Evolutionary conservation across 1,140 invertebrate species (phyloP).

Genomic region (Calephelis virginiensis): DNA sequence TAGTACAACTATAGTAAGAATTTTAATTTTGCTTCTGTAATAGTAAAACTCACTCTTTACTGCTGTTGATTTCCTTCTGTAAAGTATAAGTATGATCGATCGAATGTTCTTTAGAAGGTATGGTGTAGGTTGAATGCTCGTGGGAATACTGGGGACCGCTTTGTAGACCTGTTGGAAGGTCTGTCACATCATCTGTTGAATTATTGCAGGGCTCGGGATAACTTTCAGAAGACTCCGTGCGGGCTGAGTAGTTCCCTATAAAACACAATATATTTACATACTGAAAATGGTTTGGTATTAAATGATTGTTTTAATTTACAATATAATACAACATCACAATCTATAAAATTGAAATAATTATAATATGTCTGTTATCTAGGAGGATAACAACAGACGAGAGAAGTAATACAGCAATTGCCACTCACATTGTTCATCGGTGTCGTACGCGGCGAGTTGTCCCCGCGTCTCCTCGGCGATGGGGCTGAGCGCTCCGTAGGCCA

Average conservation of each 20-base stretch:
- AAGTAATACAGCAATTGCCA: neutral
- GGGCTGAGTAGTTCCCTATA: conserved; percentile 57
- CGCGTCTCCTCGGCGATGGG: conserved; percentile 69
- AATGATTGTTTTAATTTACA: no score
- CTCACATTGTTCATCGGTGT: conserved; percentile 61
- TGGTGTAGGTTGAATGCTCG: conserved; percentile 45
- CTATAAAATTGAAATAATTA: no score
- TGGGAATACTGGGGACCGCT: conserved; percentile 36
- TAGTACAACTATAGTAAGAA: neutral
- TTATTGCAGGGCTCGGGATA: conserved; percentile 69
- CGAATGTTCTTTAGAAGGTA: conserved; percentile 36
- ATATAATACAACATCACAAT: neutral
- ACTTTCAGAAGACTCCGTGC: conserved; percentile 70
- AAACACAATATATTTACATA: no score
- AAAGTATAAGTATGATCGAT: conserved; percentile 53
- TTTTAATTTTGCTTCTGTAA: neutral
- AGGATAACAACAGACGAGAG: no score
- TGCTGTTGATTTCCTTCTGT: conserved; percentile 49
- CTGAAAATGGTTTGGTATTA: no score
- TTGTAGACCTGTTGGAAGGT: conserved; percentile 45
- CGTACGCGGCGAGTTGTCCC: conserved; percentile 58
- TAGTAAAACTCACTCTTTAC: conserved; percentile 54
- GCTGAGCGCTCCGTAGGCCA: conserved; percentile 64
- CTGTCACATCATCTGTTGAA: conserved; percentile 58
- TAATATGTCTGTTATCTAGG: no score